Conservation (phyloP, 2,888 invertebrate species). For the Lycaena phlaeas region DNA sequence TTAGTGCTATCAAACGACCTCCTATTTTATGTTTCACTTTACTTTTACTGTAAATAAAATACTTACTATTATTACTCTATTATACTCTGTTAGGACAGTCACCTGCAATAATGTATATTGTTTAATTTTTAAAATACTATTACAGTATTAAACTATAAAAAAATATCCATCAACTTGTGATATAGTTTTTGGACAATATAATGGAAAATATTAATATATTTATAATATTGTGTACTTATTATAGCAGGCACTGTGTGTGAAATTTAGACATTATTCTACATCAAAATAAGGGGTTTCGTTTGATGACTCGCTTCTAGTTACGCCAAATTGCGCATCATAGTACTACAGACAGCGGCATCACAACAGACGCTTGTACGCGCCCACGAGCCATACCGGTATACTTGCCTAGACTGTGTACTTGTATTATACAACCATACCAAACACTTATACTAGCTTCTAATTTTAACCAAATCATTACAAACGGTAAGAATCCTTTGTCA, state of each 20-base stretch:
- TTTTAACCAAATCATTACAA: not conserved
- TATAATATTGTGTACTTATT: too few species aligned
- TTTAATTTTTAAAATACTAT: too few species aligned
- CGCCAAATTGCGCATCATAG: constrained; percentile 56
- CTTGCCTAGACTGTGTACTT: constrained; percentile 13
- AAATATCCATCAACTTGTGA: too few species aligned
- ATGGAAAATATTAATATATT: too few species aligned
- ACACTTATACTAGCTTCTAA: not conserved
- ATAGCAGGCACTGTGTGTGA: too few species aligned
- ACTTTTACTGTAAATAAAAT: too few species aligned
- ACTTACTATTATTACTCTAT: too few species aligned
- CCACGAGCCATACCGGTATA: constrained; percentile 37
- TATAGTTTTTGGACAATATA: too few species aligned
- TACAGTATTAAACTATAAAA: too few species aligned
- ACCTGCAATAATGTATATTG: too few species aligned
- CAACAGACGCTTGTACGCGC: constrained; percentile 41
- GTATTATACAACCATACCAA: constrained; percentile 6
- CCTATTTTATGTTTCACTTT: constrained; percentile 47
- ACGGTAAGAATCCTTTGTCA: not conserved
- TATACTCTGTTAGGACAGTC: too few species aligned
- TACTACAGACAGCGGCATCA: constrained; percentile 51
- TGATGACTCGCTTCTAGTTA: constrained; percentile 55
- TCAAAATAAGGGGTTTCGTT: constrained; percentile 49
- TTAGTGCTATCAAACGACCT: constrained; percentile 47
- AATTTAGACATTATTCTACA: too few species aligned